Base-by-base conservation (phyloP, 92 coral and sea anemone species). In the Virgularia gustaviana region DNA sequence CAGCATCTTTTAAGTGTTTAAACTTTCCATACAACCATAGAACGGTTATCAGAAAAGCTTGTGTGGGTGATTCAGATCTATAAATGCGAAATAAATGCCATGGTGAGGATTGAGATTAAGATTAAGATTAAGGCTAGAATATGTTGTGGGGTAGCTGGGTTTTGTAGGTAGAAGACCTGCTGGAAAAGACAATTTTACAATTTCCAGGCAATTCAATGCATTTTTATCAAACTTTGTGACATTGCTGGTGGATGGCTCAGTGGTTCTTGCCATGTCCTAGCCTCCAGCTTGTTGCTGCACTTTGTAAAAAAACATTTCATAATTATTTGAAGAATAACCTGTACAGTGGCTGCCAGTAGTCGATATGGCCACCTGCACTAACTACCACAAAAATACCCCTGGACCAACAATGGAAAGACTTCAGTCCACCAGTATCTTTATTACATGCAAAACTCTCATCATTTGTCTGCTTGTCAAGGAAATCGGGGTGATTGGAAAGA, bases 321-420 rank as follows among this genome's bases (percentile, higher is more conserved):
- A 51, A 51, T 51, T 51, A 7, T 16, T 9, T 20, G 27, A 4
- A 0, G 5, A 51, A 27, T 20, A 20, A 19, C 57, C 57, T 51
- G 57, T 51, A 51, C 22, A 51, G 57, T 3, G 57, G 57, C 27
- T 51, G 57, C 57, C 57, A 47, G 11, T 47, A 47, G 22, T 47
- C 55, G 2, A 47, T 47, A 47, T 47, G 55, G 4, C 55, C 55
- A 51, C 57, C 57, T 3, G 6, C 57, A 16, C 57, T 51, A 6
- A 51, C 57, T 20, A 51, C 10, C 22, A 51, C 22, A 51, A 51
- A 51, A 27, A 51, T 51, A 6, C 57, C 57, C 4, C 57, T 6
- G 1, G 57, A 51, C 57, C 57, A 51, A 16, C 57, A 51, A 27
- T 51, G 57, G 1, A 51, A 16, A 31, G 9, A 20, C 27, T 51